A percentile compares a stretch with the other conserved stretches of the same genome.
These are phyloP conservation scores for Sebastes umbrosus DNA, from an alignment of 2,797 vertebrate genomes.

Conservation along the genomic window DNA sequence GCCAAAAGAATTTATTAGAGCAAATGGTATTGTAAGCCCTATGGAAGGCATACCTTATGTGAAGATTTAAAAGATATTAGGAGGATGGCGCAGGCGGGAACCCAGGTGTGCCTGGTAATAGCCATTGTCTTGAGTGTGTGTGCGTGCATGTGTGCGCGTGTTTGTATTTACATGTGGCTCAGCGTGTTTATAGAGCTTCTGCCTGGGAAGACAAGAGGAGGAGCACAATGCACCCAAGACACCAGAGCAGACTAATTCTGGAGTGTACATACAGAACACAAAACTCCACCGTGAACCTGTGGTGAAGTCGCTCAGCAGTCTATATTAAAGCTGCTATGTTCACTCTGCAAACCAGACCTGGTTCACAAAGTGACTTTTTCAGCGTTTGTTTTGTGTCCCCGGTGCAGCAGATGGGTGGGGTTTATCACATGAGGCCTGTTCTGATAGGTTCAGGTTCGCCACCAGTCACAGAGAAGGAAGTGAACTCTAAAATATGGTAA, in stretches of 20 bases:
- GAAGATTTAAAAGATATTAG: conserved; percentile 90
- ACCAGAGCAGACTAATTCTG: conserved; percentile 59
- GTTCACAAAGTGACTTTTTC: neutral
- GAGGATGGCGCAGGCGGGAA: conserved; percentile 82
- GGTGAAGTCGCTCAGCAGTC: conserved; percentile 25
- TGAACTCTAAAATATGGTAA: neutral
- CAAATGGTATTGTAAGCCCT: conserved; percentile 89
- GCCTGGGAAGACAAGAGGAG: conserved; percentile 72
- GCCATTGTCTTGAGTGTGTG: conserved; percentile 82
- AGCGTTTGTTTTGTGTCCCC: neutral
- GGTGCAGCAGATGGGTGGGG: neutral
- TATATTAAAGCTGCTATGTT: neutral
- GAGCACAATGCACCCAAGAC: conserved; percentile 54
- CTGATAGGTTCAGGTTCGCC: neutral
- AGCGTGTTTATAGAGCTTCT: conserved; percentile 69
- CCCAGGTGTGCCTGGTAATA: conserved; percentile 88
- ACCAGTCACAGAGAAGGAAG: neutral
- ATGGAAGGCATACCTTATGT: conserved; percentile 91
- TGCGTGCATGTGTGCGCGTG: conserved; percentile 29
- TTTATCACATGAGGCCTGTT: neutral
- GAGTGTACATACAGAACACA: conserved; percentile 32
- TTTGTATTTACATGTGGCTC: conserved; percentile 62
- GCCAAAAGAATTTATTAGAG: conserved; percentile 92
- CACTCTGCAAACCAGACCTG: neutral
- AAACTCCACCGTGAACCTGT: conserved; percentile 24